Conservation (phyloP, 2,113 vertebrate genomes). For the Oreocharis arfaki region DNA sequence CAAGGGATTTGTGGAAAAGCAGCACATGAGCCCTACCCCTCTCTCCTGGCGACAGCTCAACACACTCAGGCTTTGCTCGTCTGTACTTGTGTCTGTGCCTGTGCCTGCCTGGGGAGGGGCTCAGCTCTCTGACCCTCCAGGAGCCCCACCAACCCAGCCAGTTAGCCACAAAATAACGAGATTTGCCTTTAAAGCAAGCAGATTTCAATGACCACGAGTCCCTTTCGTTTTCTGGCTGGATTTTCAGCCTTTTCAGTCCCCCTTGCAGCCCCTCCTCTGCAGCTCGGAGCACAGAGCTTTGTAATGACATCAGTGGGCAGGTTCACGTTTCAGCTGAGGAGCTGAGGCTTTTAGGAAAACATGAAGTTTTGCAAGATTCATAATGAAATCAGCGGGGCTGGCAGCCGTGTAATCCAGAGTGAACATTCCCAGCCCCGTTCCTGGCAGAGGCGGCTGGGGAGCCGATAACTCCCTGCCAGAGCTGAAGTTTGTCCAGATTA, state of each 20-base stretch:
- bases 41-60: background rate
- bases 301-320: background rate
- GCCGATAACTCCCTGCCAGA: background rate
- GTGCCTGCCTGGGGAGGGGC: background rate
- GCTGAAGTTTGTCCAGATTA: constrained; percentile 9
- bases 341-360: background rate
- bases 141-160: background rate
- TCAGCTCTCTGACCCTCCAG: background rate
- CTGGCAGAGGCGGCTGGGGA: background rate
- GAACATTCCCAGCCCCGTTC: background rate
- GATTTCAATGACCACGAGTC: background rate
- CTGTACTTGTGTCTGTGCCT: background rate
- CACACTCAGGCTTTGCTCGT: background rate
- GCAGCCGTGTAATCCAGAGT: background rate
- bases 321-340: background rate
- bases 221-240: background rate
- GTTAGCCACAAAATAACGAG: background rate
- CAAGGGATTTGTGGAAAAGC: background rate
- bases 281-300: background rate
- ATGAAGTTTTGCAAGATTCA: background rate
- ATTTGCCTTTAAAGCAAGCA: background rate
- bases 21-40: background rate
- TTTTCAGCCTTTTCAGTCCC: background rate
- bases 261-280: background rate
- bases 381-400: background rate